Evolutionary conservation across 2,113 vertebrate genomes (phyloP).

Genomic region (Proteles cristata): DNA sequence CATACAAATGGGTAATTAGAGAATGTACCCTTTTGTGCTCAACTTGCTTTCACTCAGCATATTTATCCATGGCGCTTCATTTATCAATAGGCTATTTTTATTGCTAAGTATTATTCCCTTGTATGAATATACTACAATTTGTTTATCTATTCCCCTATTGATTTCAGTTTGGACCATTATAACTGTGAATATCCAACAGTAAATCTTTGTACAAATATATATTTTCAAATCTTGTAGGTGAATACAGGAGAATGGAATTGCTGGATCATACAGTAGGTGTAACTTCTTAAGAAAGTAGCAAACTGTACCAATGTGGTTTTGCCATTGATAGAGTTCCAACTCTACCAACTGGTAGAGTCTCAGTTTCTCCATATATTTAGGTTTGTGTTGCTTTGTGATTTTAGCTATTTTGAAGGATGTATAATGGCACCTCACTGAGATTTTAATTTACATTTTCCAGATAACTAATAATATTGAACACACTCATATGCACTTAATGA

Average conservation of each 20-base stretch:
- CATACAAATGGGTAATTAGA: not conserved
- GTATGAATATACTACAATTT: not conserved
- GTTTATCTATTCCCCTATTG: not conserved
- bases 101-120: not conserved
- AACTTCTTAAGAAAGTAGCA: not conserved
- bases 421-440: not conserved
- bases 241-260: not conserved
- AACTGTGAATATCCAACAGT: not conserved
- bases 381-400: not conserved
- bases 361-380: not conserved
- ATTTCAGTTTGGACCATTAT: not conserved
- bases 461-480: not conserved
- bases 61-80: not conserved
- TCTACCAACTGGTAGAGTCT: not conserved
- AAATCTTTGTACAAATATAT: not conserved
- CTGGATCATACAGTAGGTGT: not conserved
- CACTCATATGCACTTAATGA: not conserved
- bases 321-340: not conserved
- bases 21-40: not conserved
- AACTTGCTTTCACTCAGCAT: not conserved
- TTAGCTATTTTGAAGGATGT: not conserved
- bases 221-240: not conserved
- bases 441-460: not conserved
- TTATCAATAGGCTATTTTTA: not conserved
- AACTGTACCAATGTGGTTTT: not conserved